Conservation (phyloP, 2,113 vertebrate species). For the Pungitius pungitius region DNA sequence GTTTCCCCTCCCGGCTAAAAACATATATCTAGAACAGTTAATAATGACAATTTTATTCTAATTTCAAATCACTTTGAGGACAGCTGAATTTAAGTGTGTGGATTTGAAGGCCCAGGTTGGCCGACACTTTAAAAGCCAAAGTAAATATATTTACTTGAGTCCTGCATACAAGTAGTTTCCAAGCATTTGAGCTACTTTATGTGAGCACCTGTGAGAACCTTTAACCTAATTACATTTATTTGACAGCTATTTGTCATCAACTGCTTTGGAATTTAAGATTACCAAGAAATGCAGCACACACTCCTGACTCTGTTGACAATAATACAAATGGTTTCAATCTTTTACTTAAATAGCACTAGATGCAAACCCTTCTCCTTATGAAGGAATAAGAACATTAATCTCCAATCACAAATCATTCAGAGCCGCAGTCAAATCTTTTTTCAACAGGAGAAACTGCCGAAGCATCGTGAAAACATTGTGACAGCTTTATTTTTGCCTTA, state of each 20-base stretch:
- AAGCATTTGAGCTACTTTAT: not conserved
- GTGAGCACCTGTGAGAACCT: not conserved
- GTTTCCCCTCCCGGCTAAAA: slow-evolving; percentile 44
- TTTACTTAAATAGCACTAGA: not conserved
- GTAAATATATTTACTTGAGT: not conserved
- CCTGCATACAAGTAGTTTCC: not conserved
- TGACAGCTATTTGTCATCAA: not conserved
- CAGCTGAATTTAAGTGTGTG: slow-evolving; percentile 2
- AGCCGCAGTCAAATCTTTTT: slow-evolving; percentile 9
- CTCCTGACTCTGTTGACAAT: not conserved
- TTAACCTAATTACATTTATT: not conserved
- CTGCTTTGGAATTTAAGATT: not conserved
- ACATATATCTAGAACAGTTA: slow-evolving; percentile 31
- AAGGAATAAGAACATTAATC: not conserved
- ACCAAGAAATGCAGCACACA: not conserved
- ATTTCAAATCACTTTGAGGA: slow-evolving; percentile 40
- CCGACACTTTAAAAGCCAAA: not conserved
- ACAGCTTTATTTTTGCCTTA: slow-evolving; percentile 44
- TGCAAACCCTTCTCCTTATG: not conserved
- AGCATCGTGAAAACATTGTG: slow-evolving; percentile 14
- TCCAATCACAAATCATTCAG: slow-evolving; percentile 31
- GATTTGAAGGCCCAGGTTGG: not conserved
- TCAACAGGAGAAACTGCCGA: slow-evolving; percentile 18
- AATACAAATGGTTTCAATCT: not conserved
- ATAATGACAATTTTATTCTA: slow-evolving; percentile 27